Conservation (phyloP, 1,140 invertebrate species). For the Pinna nobilis region DNA sequence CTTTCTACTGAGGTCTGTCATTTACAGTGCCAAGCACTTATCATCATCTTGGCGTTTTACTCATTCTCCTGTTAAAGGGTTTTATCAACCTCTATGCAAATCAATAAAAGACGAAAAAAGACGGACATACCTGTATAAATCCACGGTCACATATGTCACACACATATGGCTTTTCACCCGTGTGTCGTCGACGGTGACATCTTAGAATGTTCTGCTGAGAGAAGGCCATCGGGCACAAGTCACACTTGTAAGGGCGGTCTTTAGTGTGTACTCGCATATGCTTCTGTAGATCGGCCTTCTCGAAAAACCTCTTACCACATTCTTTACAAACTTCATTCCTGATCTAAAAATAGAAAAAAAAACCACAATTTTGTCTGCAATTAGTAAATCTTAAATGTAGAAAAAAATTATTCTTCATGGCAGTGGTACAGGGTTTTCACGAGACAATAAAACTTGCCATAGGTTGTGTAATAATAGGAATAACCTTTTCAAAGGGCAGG, state of each 20-base stretch:
- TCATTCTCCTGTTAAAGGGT: no score
- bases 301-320: conserved; percentile 79
- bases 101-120: background rate
- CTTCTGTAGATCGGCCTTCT: conserved; percentile 82
- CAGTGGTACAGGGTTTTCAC: no score
- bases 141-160: conserved; percentile 82
- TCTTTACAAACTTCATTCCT: conserved; percentile 71
- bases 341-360: background rate
- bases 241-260: conserved; percentile 97
- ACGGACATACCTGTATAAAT: conserved; percentile 36
- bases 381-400: no score
- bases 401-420: no score
- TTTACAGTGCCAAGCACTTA: no score
- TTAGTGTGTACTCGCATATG: conserved; percentile 91
- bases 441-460: no score
- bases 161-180: conserved; percentile 91
- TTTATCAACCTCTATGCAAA: no score
- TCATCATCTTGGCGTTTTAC: no score
- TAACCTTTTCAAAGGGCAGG: no score
- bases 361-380: no score
- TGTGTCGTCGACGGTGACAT: conserved; percentile 95
- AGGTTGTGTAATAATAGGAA: no score
- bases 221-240: conserved; percentile 96
- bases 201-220: conserved; percentile 97
- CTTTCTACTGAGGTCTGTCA: no score